A percentile compares a stretch with the other conserved stretches of the same genome.
phyloP scores from a whole-genome alignment of 2,797 vertebrate species.

The Diglossa cyanea region DNA sequence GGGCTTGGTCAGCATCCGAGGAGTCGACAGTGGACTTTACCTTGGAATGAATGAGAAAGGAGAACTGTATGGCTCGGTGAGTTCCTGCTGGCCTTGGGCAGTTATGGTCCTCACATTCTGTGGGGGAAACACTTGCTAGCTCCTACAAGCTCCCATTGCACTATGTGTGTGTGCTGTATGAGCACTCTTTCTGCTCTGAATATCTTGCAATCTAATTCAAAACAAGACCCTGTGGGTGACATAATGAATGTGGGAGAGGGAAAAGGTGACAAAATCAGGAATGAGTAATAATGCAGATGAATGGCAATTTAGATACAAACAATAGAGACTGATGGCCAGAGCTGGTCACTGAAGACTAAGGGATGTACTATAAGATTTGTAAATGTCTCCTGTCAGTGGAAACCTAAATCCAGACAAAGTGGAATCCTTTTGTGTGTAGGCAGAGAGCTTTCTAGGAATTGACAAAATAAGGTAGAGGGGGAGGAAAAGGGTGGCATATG shows the following conservation, averaged over 20 bases:
- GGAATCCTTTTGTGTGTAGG: background rate
- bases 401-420: background rate
- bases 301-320: background rate
- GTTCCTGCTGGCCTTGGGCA: slow-evolving; percentile 54
- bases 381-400: background rate
- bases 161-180: background rate
- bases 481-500: background rate
- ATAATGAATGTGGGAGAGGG: background rate
- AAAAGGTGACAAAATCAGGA: background rate
- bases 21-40: slow-evolving; percentile 96
- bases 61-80: slow-evolving; percentile 94
- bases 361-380: background rate
- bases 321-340: background rate
- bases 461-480: background rate
- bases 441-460: slow-evolving; percentile 3
- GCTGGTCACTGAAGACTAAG: background rate
- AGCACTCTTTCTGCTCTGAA: background rate
- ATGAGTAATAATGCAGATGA: background rate
- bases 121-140: background rate
- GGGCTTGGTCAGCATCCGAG: slow-evolving; percentile 96
- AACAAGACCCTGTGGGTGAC: background rate
- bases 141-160: background rate
- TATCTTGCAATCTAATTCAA: background rate
- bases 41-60: slow-evolving; percentile 96
- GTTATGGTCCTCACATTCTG: background rate